Conservation (phyloP, 2,888 invertebrate species). For the Ectemnius cavifrons region DNA sequence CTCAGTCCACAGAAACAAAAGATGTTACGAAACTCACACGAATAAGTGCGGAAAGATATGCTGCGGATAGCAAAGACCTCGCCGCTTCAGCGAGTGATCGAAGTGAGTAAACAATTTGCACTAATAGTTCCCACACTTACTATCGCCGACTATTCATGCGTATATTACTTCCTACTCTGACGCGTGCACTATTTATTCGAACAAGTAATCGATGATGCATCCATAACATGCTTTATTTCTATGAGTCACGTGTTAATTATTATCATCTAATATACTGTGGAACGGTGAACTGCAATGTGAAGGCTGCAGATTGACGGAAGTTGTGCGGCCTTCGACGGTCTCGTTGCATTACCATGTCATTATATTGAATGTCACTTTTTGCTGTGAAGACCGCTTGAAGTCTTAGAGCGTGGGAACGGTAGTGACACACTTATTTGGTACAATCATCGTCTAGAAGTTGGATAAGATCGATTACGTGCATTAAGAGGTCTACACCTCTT, state of each 20-base stretch:
- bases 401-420: slow-evolving; percentile 62
- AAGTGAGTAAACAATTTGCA: slow-evolving; percentile 55
- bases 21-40: slow-evolving; percentile 42
- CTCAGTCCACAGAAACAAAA: slow-evolving; percentile 53
- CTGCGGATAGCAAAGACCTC: slow-evolving; percentile 59
- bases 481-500: not conserved
- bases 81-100: slow-evolving; percentile 66
- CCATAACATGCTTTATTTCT: not conserved
- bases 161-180: not conserved
- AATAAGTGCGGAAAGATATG: slow-evolving; percentile 32
- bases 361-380: slow-evolving; percentile 53
- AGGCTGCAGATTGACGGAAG: slow-evolving; percentile 8
- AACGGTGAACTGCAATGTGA: not conserved
- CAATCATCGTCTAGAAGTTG: slow-evolving; percentile 33
- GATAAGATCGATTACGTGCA: slow-evolving; percentile 45
- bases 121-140: not conserved
- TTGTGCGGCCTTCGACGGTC: slow-evolving; percentile 47
- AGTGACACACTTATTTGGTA: slow-evolving; percentile 62
- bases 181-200: slow-evolving; percentile 2
- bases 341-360: slow-evolving; percentile 53
- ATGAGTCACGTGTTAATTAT: slow-evolving; percentile 1
- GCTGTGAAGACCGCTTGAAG: slow-evolving; percentile 31
- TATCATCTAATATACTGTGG: not conserved
- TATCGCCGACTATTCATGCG: not conserved
- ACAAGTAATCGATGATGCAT: not conserved